phyloP scores from a whole-genome alignment of 2,888 invertebrate species.

The Meloe dianella region DNA sequence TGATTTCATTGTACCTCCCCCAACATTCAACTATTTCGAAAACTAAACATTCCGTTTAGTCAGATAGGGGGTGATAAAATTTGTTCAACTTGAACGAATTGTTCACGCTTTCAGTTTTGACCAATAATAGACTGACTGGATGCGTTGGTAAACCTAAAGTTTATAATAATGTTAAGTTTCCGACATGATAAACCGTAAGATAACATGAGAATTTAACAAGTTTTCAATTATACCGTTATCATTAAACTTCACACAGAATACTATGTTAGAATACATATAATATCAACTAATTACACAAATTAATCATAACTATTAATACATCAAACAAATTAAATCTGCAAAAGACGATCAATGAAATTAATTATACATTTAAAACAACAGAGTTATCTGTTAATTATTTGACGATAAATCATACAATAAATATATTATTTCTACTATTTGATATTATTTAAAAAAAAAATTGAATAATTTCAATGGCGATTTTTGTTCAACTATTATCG shows the following conservation, averaged over 20 bases:
- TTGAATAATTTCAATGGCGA: not conserved
- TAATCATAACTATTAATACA: not conserved
- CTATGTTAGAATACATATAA: not conserved
- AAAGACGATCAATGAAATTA: not conserved
- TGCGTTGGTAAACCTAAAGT: slow-evolving; percentile 27
- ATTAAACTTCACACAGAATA: not conserved
- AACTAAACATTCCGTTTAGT: slow-evolving; percentile 30
- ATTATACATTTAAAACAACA: not conserved
- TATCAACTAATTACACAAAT: not conserved
- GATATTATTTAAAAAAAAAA: not conserved
- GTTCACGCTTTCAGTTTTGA: slow-evolving; percentile 19
- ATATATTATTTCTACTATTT: too few relatives aligned
- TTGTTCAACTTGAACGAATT: slow-evolving; percentile 20
- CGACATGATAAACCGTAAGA: not conserved
- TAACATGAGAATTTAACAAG: slow-evolving; percentile 1
- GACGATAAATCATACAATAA: not conserved
- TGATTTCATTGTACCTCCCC: slow-evolving; percentile 31
- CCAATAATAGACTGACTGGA: slow-evolving; percentile 22
- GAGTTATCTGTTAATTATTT: not conserved
- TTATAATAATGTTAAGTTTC: slow-evolving; percentile 23
- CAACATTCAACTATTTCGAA: slow-evolving; percentile 20
- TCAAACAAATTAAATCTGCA: not conserved
- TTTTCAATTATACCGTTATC: not conserved
- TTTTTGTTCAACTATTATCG: not conserved
- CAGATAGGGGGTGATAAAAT: slow-evolving; percentile 23